These are phyloP conservation scores for Hypocryptadius cinnamomeus DNA, from an alignment of 2,113 vertebrate genomes.

Conservation along the genomic window DNA sequence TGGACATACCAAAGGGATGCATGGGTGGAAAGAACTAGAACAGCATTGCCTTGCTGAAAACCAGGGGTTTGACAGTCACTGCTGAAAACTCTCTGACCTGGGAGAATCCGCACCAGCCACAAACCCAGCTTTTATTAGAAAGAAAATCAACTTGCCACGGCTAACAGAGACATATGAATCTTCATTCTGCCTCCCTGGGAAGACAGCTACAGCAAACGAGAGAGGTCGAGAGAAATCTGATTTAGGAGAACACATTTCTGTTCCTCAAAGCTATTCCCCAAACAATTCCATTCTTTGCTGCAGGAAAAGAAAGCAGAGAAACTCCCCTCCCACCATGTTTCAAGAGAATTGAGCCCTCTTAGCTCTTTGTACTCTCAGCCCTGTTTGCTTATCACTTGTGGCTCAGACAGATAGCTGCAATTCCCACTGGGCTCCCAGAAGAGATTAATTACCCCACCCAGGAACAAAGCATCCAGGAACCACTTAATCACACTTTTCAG, in stretches of 20 bases:
- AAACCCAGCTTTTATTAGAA: background rate
- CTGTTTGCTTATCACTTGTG: slow-evolving; percentile 27
- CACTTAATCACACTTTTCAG: background rate
- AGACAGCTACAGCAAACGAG: background rate
- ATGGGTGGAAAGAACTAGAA: background rate
- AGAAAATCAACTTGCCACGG: background rate
- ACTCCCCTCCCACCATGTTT: background rate
- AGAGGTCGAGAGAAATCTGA: slow-evolving; percentile 28
- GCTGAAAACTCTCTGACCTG: background rate
- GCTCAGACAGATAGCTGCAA: background rate
- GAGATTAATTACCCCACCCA: slow-evolving; percentile 8
- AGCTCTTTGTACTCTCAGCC: background rate
- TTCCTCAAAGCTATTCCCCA: slow-evolving; percentile 6
- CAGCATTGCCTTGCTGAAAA: background rate
- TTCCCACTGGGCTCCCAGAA: background rate
- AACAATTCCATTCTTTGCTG: background rate
- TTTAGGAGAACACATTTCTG: background rate
- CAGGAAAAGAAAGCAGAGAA: background rate
- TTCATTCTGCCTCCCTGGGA: background rate
- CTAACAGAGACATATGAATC: background rate
- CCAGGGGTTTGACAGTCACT: background rate
- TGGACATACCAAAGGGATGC: background rate
- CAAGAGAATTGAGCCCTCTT: background rate
- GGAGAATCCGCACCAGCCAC: background rate
- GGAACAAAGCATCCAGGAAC: background rate